Evolutionary conservation across 1,140 invertebrate genomes (phyloP).

Genomic region (Papilio machaon): DNA sequence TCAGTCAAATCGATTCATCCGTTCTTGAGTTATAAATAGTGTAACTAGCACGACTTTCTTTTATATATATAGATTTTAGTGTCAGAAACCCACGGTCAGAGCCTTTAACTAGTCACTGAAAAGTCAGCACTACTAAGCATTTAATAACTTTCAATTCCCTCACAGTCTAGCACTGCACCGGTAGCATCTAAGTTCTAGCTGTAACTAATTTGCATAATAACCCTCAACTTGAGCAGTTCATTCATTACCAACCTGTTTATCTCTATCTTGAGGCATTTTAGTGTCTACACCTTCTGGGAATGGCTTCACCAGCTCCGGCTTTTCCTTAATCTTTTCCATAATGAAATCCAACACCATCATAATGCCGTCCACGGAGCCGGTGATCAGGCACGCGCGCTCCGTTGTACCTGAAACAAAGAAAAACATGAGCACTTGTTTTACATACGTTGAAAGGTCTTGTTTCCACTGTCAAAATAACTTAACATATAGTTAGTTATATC

Average conservation of each 20-base stretch:
- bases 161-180: too few relatives aligned
- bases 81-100: too few relatives aligned
- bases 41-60: too few relatives aligned
- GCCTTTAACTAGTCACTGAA: too few relatives aligned
- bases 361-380: constrained; percentile 95
- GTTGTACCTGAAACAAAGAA: constrained; percentile 89
- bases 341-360: constrained; percentile 97
- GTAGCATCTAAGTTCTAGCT: too few relatives aligned
- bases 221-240: neutral
- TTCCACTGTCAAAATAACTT: neutral
- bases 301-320: constrained; percentile 95
- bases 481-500: too few relatives aligned
- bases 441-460: neutral
- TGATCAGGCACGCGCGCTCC: constrained; percentile 98
- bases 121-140: too few relatives aligned
- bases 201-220: too few relatives aligned
- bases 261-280: constrained; percentile 89
- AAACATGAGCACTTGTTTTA: neutral
- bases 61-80: too few relatives aligned
- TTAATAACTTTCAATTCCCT: too few relatives aligned
- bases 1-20: too few relatives aligned
- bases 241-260: constrained; percentile 85
- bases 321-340: constrained; percentile 98
- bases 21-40: too few relatives aligned
- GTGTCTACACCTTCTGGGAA: constrained; percentile 86